Evolutionary conservation across 2,113 vertebrate genomes (phyloP), one percentile per base, ranked within the genome.

Genomic region (Colossoma macropomum): DNA sequence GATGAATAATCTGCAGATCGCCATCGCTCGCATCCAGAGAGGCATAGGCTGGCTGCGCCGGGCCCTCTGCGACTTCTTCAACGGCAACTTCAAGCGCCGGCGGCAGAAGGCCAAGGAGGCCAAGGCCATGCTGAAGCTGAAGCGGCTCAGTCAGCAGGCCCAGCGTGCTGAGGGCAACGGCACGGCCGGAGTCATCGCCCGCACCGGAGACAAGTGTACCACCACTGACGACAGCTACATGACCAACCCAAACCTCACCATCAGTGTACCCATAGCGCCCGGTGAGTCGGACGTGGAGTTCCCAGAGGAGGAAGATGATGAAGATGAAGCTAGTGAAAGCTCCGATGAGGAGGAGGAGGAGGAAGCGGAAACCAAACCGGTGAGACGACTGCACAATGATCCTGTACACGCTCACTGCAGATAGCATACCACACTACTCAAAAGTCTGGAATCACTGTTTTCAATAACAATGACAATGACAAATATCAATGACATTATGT

Each of bases 1-100:
- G 92, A 93, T 99, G 97, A 99, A 99, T 93, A 99, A 99, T 90
- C 94, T 99, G 27, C 98, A 99, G 62, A 95, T 99, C 8, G 98
- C 98, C 7, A 93, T 99, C 82, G 96, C 96, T 72, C 92, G 98
- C 38, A 97, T 99, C 91, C 93, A 96, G 76, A 89, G 94, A 0
- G 97, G 96, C 16, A 92, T 97, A n/a, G 88, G 77, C 71, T 96
- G 96, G 10, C 75, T 95, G 84, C 95, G 95, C 60, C 76, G 72
- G 16, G 74, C 93, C 0, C 90, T 93, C 25, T 92, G 96, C 89
- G 93, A 95, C 84, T 97, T 97, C 85, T 97, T 97, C 80, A 96
- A 96, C 2, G 93, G 94, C n/a, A 90, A 92, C 25, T 92, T 97
- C 66, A 95, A 97, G 89, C 91, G 91, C 12, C 50, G 90, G 16